phyloP scores from a whole-genome alignment of 2,888 invertebrate species.

The Thecophora atra region DNA sequence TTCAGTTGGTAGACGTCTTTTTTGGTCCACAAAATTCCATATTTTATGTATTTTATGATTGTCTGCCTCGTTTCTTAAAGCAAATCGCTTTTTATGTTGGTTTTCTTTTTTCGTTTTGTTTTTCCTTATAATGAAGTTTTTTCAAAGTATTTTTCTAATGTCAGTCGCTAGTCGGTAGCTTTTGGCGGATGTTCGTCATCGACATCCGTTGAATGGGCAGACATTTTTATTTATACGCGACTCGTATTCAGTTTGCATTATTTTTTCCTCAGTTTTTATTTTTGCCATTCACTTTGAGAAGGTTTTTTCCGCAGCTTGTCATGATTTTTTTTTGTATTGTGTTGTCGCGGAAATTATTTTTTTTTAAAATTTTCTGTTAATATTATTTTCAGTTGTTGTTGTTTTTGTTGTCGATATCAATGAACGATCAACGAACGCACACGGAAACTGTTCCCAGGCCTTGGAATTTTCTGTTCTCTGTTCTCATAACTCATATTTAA shows the following conservation, averaged over 20 bases:
- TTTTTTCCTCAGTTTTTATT: no score
- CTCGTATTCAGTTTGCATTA: no score
- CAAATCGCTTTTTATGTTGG: neutral
- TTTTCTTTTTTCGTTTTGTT: neutral
- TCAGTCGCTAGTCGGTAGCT: no score
- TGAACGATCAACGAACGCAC: neutral
- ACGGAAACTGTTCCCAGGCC: conserved; percentile 4
- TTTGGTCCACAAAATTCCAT: neutral
- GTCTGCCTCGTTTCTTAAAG: neutral
- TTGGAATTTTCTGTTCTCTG: conserved; percentile 5
- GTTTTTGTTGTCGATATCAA: neutral
- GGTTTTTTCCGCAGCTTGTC: neutral
- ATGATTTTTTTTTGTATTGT: neutral
- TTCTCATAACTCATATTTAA: no score
- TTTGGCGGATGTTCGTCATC: conserved; percentile 30
- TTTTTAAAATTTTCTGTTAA: neutral
- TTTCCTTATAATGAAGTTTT: conserved; percentile 14
- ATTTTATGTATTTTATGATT: conserved; percentile 8
- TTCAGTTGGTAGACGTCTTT: neutral
- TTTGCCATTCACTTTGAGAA: neutral
- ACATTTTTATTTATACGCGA: no score
- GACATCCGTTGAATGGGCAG: conserved; percentile 14
- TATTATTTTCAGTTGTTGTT: neutral
- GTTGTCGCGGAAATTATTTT: no score
- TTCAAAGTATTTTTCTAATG: neutral